A percentile compares a stretch with the other conserved stretches of the same genome.
These are phyloP conservation scores for Gnathonemus echidnorhynchus DNA, from an alignment of 2,113 vertebrate genomes.

Conservation along the genomic window DNA sequence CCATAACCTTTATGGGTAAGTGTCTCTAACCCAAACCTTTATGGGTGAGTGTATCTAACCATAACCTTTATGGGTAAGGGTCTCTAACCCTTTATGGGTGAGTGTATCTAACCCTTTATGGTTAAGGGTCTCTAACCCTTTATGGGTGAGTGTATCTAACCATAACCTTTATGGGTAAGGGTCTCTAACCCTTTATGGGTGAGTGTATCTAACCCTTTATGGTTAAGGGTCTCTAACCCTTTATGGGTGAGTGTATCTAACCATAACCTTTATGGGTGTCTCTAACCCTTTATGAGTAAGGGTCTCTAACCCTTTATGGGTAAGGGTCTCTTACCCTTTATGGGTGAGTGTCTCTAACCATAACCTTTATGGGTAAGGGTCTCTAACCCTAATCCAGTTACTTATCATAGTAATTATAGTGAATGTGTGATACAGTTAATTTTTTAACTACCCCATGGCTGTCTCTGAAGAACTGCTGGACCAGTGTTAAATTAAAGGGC, in stretches of 20 bases:
- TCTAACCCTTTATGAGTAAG: too few species aligned
- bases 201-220: neutral
- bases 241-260: neutral
- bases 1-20: too few species aligned
- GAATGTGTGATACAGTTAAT: neutral
- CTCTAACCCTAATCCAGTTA: neutral
- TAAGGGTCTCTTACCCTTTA: too few species aligned
- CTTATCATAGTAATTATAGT: neutral
- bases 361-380: neutral
- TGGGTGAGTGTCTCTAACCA: too few species aligned
- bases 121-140: neutral
- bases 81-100: neutral
- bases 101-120: too few species aligned
- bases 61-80: neutral
- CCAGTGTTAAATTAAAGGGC: neutral
- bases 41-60: neutral
- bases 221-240: neutral
- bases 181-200: neutral
- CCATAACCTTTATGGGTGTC: neutral
- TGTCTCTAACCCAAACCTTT: neutral
- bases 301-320: too few species aligned
- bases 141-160: neutral
- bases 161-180: too few species aligned
- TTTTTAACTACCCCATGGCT: neutral
- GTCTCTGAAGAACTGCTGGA: neutral